phyloP scores from a whole-genome alignment of 1,140 invertebrate genomes.

The Sogatella furcifera region DNA sequence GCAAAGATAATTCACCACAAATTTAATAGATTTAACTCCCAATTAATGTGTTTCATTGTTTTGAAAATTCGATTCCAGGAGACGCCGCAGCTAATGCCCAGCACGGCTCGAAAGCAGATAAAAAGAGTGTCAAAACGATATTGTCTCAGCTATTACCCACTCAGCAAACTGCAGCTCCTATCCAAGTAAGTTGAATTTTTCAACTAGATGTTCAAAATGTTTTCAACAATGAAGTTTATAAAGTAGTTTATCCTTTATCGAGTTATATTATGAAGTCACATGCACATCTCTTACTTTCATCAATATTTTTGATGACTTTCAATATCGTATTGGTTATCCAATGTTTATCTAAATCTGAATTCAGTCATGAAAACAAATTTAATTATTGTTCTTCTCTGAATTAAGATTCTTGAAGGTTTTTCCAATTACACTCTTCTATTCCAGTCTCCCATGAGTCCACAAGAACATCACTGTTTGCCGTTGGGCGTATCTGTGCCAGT shows the following conservation, averaged over 20 bases:
- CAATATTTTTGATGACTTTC: too few species aligned
- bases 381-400: neutral
- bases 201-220: too few species aligned
- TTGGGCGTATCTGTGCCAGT: constrained; percentile 51
- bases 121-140: constrained; percentile 51
- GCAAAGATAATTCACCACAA: too few species aligned
- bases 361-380: too few species aligned
- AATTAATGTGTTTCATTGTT: too few species aligned
- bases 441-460: constrained; percentile 43
- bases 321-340: too few species aligned
- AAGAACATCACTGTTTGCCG: constrained; percentile 53
- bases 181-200: constrained; percentile 35
- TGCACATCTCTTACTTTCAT: too few species aligned
- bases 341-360: too few species aligned
- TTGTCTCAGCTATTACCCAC: constrained; percentile 54
- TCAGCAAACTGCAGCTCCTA: constrained; percentile 33
- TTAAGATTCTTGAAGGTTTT: constrained; percentile 13
- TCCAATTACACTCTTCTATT: constrained; percentile 19
- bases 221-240: too few species aligned
- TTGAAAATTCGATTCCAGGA: neutral
- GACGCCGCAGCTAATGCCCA: neutral
- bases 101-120: neutral
- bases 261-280: too few species aligned
- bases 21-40: too few species aligned
- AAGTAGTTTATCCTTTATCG: too few species aligned